phyloP scores from a whole-genome alignment of 37 sponge, comb jelly and placozoan species.

The Cladorhizidae sp. region DNA sequence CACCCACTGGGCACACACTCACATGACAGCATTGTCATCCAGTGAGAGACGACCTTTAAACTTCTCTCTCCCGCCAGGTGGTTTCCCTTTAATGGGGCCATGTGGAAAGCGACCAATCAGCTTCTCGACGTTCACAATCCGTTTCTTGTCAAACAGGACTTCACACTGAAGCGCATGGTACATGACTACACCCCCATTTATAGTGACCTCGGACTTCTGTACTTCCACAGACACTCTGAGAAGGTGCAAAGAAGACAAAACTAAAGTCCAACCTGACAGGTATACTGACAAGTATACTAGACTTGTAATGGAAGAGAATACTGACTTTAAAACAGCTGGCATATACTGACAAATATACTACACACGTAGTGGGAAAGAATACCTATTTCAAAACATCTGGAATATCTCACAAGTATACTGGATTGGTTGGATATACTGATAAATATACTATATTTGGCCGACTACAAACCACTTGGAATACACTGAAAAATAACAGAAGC shows the following conservation, averaged over 20 bases:
- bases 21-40: slow-evolving; percentile 48
- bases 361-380: too few species aligned
- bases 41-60: not conserved
- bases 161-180: slow-evolving; percentile 18
- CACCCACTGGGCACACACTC: slow-evolving; percentile 7
- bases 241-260: not conserved
- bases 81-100: not conserved
- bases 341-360: too few species aligned
- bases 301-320: too few species aligned
- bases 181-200: slow-evolving; percentile 22
- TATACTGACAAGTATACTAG: too few species aligned
- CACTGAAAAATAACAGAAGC: too few species aligned
- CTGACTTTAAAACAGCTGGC: too few species aligned
- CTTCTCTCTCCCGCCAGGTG: slow-evolving; percentile 2
- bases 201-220: not conserved
- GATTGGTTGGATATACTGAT: too few species aligned
- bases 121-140: slow-evolving; percentile 35
- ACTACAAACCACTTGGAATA: too few species aligned
- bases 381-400: too few species aligned
- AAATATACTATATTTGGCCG: too few species aligned
- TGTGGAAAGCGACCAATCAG: slow-evolving; percentile 37
- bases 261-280: too few species aligned
- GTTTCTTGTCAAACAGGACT: slow-evolving; percentile 49
- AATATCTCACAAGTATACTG: too few species aligned
- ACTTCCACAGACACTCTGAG: slow-evolving; percentile 34